Evolutionary conservation across 2,797 vertebrate genomes (phyloP).

Genomic region (Coregonus sp.): DNA sequence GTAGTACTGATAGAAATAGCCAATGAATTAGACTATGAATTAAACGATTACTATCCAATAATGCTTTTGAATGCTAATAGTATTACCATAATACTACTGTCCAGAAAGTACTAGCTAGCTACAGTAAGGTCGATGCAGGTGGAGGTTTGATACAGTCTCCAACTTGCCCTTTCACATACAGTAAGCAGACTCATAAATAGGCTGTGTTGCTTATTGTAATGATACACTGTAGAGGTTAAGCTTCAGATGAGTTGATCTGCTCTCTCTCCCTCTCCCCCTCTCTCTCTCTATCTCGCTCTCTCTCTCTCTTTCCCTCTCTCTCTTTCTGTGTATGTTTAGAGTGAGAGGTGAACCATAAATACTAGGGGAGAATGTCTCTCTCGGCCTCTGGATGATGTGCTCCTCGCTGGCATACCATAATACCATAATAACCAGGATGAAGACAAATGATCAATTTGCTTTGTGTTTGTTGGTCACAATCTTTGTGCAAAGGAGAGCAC

Average conservation of each 20-base stretch:
- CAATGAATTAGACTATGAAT: not conserved
- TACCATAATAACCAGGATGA: not conserved
- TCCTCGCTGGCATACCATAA: conserved; percentile 20
- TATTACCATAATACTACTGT: too few species aligned
- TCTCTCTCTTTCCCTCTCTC: too few species aligned
- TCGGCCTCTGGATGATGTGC: not conserved
- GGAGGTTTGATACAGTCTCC: not conserved
- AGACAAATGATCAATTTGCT: not conserved
- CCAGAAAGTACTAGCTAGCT: too few species aligned
- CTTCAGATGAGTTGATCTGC: not conserved
- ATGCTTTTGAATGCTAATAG: too few species aligned
- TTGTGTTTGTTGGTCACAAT: not conserved
- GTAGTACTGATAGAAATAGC: not conserved
- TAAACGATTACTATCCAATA: too few species aligned
- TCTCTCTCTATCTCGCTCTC: too few species aligned
- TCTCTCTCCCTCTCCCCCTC: not conserved
- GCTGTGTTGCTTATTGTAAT: not conserved
- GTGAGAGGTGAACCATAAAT: conserved; percentile 9
- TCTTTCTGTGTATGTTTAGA: conserved; percentile 34
- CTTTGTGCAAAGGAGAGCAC: conserved; percentile 1
- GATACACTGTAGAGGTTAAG: not conserved
- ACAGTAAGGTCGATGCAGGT: not conserved
- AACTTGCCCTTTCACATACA: too few species aligned
- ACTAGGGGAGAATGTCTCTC: not conserved
- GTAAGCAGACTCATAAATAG: too few species aligned